These are phyloP conservation scores for Diploscapter pachys DNA, from an alignment of 1,140 invertebrate genomes.

Conservation along the genomic window DNA sequence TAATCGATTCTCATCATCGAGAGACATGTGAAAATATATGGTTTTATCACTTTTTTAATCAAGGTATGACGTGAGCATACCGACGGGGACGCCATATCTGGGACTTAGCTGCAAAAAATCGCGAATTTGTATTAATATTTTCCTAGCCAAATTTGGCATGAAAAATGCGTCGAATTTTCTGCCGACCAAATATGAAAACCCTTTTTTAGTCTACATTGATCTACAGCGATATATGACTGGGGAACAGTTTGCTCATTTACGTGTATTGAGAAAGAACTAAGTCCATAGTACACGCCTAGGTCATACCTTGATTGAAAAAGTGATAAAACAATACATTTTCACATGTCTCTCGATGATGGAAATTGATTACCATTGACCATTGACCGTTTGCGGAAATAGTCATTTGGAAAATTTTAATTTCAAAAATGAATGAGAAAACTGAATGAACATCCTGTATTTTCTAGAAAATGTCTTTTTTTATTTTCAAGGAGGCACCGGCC, in stretches of 20 bases:
- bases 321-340: neutral
- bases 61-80: neutral
- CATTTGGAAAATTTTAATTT: slow-evolving; percentile 4
- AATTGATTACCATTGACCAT: neutral
- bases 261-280: too few relatives aligned
- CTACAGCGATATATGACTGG: too few relatives aligned
- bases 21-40: neutral
- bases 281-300: neutral
- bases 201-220: too few relatives aligned
- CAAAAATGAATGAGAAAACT: neutral
- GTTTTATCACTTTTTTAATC: neutral
- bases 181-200: too few relatives aligned
- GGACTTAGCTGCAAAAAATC: too few relatives aligned
- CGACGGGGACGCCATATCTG: neutral
- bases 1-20: neutral
- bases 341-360: neutral
- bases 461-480: slow-evolving; percentile 2
- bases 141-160: too few relatives aligned
- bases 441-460: neutral
- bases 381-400: neutral
- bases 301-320: neutral
- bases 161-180: too few relatives aligned
- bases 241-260: too few relatives aligned
- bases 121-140: too few relatives aligned
- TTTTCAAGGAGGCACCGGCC: slow-evolving; percentile 60